Percentiles rank a stretch among this genome's conserved stretches.
phyloP scores from a whole-genome alignment of 2,113 vertebrate species.

The Vombatus ursinus region DNA sequence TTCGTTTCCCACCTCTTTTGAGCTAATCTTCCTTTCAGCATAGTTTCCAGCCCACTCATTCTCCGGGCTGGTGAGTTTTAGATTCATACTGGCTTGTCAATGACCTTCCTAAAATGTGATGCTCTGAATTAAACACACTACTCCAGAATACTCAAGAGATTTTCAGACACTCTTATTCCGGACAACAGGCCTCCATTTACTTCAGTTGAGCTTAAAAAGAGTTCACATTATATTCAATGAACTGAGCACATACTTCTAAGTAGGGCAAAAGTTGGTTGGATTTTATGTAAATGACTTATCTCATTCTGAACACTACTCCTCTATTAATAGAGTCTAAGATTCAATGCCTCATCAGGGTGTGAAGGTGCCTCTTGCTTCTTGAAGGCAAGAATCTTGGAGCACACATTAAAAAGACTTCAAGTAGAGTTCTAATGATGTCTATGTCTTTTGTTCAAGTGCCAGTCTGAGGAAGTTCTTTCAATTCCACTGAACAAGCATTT shows the following conservation, averaged over 20 bases:
- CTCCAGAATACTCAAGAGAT: neutral
- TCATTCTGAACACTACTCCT: neutral
- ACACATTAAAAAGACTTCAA: neutral
- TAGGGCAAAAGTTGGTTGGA: neutral
- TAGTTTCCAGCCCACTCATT: neutral
- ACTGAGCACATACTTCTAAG: neutral
- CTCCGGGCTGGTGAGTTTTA: neutral
- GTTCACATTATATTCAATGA: neutral
- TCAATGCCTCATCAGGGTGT: neutral
- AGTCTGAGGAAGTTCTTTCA: neutral
- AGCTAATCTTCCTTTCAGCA: neutral
- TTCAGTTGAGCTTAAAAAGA: neutral
- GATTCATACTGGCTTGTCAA: neutral
- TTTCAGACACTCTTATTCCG: neutral
- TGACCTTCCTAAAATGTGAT: neutral
- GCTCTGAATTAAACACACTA: neutral
- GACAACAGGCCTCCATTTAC: neutral
- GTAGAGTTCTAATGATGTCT: neutral
- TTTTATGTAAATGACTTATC: neutral
- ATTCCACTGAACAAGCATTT: neutral
- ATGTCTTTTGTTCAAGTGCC: neutral
- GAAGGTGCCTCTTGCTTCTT: neutral
- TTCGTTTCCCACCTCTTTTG: neutral
- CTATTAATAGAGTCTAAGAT: neutral
- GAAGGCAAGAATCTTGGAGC: neutral